phyloP scores from a whole-genome alignment of 2,797 vertebrate genomes.

The Anguilla anguilla region DNA sequence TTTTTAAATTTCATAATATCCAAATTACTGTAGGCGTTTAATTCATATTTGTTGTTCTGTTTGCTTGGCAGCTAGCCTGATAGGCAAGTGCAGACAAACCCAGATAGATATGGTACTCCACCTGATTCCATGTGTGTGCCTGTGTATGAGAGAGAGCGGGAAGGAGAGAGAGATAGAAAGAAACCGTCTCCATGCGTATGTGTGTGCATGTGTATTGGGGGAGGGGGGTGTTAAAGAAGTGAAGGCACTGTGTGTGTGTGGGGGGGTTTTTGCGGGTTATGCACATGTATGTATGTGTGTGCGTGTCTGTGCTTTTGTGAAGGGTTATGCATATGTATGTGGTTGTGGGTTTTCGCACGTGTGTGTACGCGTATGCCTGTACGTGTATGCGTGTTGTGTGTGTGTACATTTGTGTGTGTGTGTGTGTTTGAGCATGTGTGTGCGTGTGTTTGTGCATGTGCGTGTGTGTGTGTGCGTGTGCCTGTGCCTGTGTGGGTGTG shows the following conservation, averaged over 20 bases:
- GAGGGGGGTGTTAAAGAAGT: background rate
- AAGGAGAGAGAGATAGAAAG: background rate
- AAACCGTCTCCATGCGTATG: background rate
- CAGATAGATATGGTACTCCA: background rate
- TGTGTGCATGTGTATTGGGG: background rate
- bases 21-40: background rate
- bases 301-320: background rate
- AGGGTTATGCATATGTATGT: background rate
- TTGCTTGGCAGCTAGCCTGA: background rate
- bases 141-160: background rate
- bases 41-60: background rate
- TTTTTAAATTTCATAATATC: background rate
- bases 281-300: background rate
- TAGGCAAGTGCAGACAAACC: background rate
- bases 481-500: background rate
- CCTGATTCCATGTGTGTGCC: background rate
- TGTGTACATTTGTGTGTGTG: background rate
- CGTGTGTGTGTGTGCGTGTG: background rate
- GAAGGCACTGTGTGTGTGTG: background rate
- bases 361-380: background rate
- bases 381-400: background rate
- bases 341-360: background rate
- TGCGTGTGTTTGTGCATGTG: background rate
- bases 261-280: background rate
- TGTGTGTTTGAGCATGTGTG: background rate